Conservation (phyloP, 2,888 invertebrate species). For the Synanthedon andrenaeformis region DNA sequence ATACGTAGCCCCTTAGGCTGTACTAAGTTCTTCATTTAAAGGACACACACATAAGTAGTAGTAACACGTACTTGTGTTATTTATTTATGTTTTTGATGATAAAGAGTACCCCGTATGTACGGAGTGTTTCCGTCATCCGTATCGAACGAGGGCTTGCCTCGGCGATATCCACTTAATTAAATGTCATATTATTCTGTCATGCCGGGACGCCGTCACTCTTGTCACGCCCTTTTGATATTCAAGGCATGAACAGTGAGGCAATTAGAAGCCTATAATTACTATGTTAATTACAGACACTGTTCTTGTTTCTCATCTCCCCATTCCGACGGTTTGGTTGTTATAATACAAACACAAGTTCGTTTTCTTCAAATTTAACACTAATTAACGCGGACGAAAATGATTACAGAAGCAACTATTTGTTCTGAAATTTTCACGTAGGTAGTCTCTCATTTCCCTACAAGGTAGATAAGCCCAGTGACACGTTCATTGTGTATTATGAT, state of each 20-base stretch:
- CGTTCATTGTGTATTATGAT: constrained; percentile 21
- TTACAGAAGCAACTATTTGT: constrained; percentile 31
- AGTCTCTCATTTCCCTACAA: neutral
- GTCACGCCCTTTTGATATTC: constrained; percentile 58
- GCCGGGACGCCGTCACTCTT: constrained; percentile 25
- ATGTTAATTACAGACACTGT: constrained; percentile 63
- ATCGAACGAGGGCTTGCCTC: neutral
- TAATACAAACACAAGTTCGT: constrained; percentile 50
- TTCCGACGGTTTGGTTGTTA: constrained; percentile 49
- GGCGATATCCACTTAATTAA: constrained; percentile 44
- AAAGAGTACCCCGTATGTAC: neutral
- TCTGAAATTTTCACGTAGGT: constrained; percentile 5
- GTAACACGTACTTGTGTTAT: too few species aligned
- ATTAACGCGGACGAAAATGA: constrained; percentile 34
- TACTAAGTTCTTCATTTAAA: too few species aligned
- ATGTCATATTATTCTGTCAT: constrained; percentile 43
- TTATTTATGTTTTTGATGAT: neutral
- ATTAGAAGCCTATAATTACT: constrained; percentile 66
- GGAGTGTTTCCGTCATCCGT: neutral
- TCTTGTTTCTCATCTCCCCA: constrained; percentile 56
- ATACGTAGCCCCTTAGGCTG: too few species aligned
- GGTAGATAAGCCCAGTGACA: constrained; percentile 12
- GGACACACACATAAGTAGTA: too few species aligned
- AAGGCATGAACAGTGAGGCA: constrained; percentile 60
- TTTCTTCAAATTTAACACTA: constrained; percentile 35